Conservation (phyloP, 1,140 invertebrate species). For the Anastrepha obliqua region DNA sequence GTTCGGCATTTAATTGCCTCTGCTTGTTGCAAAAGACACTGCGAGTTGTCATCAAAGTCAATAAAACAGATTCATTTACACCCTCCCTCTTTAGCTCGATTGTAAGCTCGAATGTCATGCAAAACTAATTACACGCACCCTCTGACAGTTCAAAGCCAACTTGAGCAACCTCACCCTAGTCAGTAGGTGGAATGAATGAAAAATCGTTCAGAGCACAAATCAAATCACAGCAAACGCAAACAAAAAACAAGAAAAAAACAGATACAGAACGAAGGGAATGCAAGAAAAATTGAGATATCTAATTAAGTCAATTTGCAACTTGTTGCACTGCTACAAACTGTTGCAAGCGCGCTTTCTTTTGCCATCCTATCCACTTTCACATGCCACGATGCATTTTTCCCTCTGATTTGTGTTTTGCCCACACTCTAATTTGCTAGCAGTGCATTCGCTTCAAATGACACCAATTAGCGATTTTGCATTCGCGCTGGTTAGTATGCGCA, state of each 20-base stretch:
- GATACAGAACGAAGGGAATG: background rate
- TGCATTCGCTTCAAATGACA: slow-evolving; percentile 40
- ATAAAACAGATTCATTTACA: background rate
- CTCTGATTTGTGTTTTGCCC: background rate
- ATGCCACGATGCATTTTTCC: background rate
- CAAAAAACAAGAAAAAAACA: background rate
- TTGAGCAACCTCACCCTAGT: background rate
- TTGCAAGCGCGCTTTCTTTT: background rate
- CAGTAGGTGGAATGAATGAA: background rate
- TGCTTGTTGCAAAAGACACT: background rate
- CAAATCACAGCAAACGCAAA: slow-evolving; percentile 32
- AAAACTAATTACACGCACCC: slow-evolving; percentile 43
- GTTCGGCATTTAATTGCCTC: background rate
- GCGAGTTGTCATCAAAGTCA: background rate
- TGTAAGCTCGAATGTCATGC: slow-evolving; percentile 25
- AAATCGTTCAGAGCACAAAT: background rate
- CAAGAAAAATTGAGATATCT: slow-evolving; percentile 31
- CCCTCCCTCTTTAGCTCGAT: background rate
- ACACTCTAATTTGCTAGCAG: background rate
- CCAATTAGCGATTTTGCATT: slow-evolving; percentile 38
- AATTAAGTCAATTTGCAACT: slow-evolving; percentile 39
- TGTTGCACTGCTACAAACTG: slow-evolving; percentile 33
- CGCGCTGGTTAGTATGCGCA: slow-evolving; percentile 18
- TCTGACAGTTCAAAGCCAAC: slow-evolving; percentile 20
- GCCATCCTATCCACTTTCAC: background rate